A percentile compares a stretch with the other conserved stretches of the same genome.
Conservation (phyloP, 2,888 invertebrate species). For the Ectemnius continuus region DNA sequence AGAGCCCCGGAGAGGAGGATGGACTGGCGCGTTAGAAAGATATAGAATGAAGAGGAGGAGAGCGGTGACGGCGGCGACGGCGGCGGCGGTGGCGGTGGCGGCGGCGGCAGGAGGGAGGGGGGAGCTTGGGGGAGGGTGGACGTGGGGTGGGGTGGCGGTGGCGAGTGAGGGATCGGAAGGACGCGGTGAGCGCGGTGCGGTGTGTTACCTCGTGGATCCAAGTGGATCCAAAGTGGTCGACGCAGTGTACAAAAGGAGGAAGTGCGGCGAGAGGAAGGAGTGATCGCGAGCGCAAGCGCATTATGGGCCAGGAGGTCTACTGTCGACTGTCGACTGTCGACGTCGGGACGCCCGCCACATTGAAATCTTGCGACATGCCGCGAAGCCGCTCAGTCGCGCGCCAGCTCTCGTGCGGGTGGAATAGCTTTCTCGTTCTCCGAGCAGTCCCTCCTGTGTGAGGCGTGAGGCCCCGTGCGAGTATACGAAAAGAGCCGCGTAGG, state of each 20-base stretch:
- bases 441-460: slow-evolving; percentile 40
- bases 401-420: slow-evolving; percentile 71
- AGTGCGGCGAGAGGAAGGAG: slow-evolving; percentile 70
- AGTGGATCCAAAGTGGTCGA: slow-evolving; percentile 21
- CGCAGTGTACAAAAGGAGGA: slow-evolving; percentile 18
- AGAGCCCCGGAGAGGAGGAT: neutral
- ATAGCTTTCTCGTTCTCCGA: slow-evolving; percentile 38
- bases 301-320: slow-evolving; percentile 48
- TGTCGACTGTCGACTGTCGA: slow-evolving; percentile 45
- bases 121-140: neutral
- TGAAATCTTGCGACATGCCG: slow-evolving; percentile 77
- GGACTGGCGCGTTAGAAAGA: neutral
- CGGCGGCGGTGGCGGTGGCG: neutral
- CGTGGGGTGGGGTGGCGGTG: slow-evolving; percentile 13
- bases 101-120: slow-evolving; percentile 1
- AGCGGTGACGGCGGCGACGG: slow-evolving; percentile 1
- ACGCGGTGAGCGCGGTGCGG: slow-evolving; percentile 34
- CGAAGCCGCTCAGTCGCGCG: slow-evolving; percentile 75
- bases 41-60: neutral
- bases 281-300: slow-evolving; percentile 66
- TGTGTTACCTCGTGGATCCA: slow-evolving; percentile 30
- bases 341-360: slow-evolving; percentile 67
- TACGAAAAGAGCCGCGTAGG: slow-evolving; percentile 46
- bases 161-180: neutral
- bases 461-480: slow-evolving; percentile 24